Conservation (phyloP, 2,113 vertebrate species). For the Ptilorrhoa leucosticta region DNA sequence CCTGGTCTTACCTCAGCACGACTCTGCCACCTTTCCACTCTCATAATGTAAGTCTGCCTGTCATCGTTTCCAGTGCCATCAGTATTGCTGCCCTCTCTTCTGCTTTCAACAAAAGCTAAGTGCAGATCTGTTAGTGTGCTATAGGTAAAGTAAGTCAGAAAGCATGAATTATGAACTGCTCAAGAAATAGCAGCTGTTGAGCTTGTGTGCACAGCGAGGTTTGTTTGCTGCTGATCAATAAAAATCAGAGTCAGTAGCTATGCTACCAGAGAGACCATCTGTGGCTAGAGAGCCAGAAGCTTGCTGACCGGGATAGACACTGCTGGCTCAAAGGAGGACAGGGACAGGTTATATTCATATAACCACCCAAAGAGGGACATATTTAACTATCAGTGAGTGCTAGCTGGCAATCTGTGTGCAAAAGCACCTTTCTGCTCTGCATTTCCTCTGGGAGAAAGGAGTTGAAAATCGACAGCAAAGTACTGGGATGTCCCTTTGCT, state of each 20-base stretch:
- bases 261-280: conserved; percentile 53
- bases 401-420: neutral
- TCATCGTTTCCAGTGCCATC: neutral
- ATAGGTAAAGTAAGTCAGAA: conserved; percentile 39
- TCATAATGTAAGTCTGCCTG: neutral
- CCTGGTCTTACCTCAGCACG: neutral
- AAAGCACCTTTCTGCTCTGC: neutral
- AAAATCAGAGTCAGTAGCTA: conserved; percentile 60
- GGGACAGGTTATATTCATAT: neutral
- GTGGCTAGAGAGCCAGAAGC: conserved; percentile 33
- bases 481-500: neutral
- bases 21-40: neutral
- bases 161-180: conserved; percentile 60
- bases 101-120: neutral
- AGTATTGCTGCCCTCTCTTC: neutral
- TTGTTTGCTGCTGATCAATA: conserved; percentile 62
- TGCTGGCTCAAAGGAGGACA: neutral
- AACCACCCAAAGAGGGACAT: neutral
- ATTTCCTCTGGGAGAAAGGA: neutral
- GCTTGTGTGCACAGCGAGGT: conserved; percentile 56
- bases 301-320: neutral
- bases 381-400: neutral
- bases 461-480: neutral
- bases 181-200: conserved; percentile 63
- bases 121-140: neutral